Evolutionary conservation across 2,888 invertebrate species (phyloP).

Genomic region (Zelleria hepariella): DNA sequence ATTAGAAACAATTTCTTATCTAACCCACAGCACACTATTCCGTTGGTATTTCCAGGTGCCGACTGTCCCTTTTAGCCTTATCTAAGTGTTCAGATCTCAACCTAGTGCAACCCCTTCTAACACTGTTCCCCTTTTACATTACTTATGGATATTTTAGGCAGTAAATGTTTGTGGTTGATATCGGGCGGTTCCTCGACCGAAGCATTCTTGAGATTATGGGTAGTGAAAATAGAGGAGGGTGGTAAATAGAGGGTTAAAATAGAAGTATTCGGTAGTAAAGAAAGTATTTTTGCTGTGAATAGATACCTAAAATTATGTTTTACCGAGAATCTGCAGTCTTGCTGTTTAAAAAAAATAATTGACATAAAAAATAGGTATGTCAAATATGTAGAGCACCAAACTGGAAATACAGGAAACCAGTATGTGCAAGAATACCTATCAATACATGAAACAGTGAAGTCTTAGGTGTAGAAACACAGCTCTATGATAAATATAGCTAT

Average conservation of each 20-base stretch:
- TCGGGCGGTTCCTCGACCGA: not conserved
- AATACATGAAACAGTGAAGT: not conserved
- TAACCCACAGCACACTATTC: not conserved
- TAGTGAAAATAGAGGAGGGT: no score
- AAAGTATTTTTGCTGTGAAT: no score
- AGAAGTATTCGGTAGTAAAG: no score
- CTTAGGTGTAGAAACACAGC: not conserved
- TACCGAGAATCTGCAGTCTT: no score
- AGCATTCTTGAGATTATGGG: not conserved
- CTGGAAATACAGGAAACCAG: no score
- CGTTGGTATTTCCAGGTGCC: not conserved
- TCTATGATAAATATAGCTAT: not conserved
- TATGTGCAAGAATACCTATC: not conserved
- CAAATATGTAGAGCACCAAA: not conserved
- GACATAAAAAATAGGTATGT: no score
- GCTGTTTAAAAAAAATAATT: no score
- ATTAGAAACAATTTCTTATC: not conserved
- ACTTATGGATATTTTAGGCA: not conserved
- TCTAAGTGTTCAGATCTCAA: not conserved
- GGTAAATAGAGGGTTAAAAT: no score
- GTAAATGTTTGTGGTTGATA: not conserved
- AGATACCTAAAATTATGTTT: no score
- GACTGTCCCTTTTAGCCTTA: not conserved
- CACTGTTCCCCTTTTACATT: not conserved
- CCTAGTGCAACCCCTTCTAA: not conserved